Evolutionary conservation across 2,113 vertebrate species (phyloP).

Genomic region (Bothrops jararaca): DNA sequence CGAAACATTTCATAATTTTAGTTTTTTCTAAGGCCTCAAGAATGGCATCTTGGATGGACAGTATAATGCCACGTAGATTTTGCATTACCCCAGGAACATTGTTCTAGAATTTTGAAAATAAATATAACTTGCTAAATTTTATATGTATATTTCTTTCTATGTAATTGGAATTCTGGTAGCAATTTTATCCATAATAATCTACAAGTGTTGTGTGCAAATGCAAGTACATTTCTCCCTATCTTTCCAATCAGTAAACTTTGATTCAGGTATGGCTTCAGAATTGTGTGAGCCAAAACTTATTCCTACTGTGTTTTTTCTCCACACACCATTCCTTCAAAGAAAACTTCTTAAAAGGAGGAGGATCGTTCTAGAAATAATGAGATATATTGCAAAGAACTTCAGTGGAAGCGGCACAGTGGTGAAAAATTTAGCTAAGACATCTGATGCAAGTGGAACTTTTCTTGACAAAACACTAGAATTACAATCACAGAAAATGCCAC

Average conservation of each 20-base stretch:
- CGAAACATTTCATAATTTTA: not conserved
- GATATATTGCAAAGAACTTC: not conserved
- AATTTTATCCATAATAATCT: not conserved
- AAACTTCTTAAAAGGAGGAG: not conserved
- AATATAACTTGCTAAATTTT: not conserved
- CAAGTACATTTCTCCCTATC: not conserved
- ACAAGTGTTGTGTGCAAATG: not conserved
- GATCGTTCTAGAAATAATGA: not conserved
- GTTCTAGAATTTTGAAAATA: not conserved
- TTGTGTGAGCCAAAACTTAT: not conserved
- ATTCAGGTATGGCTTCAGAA: not conserved
- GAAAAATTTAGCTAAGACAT: not conserved
- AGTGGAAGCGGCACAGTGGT: not conserved
- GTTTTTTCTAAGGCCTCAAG: not conserved
- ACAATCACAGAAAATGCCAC: not conserved
- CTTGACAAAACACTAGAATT: not conserved
- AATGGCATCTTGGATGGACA: not conserved
- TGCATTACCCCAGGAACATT: not conserved
- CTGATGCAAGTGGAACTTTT: not conserved
- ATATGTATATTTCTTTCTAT: not conserved
- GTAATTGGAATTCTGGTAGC: not conserved
- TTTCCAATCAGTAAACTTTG: not conserved
- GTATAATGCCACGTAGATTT: not conserved
- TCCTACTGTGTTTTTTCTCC: not conserved
- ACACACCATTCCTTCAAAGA: not conserved